Conservation (phyloP, 2,797 vertebrate species). For the Syngnathus rostellatus region DNA sequence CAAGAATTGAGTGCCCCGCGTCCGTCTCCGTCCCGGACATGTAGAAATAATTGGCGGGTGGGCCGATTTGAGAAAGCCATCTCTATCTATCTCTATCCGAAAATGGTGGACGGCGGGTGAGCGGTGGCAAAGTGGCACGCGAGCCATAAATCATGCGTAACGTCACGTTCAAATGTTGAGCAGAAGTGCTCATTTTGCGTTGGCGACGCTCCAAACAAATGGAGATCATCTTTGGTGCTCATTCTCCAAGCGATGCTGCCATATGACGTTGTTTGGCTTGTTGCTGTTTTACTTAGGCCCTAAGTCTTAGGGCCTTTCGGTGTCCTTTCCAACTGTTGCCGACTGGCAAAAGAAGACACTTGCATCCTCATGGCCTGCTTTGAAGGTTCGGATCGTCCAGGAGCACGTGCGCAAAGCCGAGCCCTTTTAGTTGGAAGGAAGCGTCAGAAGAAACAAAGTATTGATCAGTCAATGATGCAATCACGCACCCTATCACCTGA, state of each 20-base stretch:
- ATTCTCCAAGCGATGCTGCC: no score
- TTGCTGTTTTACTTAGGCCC: no score
- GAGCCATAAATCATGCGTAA: no score
- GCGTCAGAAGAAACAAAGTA: background rate
- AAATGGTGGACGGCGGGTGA: slow-evolving; percentile 5
- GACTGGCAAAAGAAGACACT: background rate
- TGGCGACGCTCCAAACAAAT: no score
- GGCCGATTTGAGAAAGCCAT: slow-evolving; percentile 11
- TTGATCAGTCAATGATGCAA: slow-evolving; percentile 2
- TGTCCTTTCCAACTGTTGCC: background rate
- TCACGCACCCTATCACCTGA: background rate
- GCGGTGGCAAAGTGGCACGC: no score
- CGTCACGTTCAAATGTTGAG: no score
- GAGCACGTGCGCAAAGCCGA: background rate
- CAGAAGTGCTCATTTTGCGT: background rate
- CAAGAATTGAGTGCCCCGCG: slow-evolving; percentile 26
- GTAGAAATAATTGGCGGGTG: slow-evolving; percentile 9
- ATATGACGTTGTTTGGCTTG: no score
- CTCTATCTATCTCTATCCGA: background rate
- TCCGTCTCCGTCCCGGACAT: slow-evolving; percentile 8
- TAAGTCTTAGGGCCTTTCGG: no score
- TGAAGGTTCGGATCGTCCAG: background rate
- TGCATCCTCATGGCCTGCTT: background rate
- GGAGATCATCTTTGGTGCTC: no score
- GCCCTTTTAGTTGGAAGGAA: background rate